Conservation (phyloP, 1,140 invertebrate genomes). For the Ceratosolen solmsi region DNA sequence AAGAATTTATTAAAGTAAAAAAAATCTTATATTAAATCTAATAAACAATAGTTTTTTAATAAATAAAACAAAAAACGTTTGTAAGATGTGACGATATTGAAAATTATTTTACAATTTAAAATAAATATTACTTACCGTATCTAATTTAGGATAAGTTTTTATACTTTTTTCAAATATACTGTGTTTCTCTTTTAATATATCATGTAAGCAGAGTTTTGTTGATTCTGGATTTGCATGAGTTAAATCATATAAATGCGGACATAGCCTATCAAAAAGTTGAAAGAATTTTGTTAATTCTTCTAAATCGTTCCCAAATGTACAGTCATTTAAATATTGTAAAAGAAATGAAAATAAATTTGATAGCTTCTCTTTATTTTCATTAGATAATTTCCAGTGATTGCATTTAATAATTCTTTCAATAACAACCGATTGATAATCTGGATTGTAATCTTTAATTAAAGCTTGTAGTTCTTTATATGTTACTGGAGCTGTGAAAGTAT, state of each 20-base stretch:
- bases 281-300: conserved; percentile 75
- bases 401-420: conserved; percentile 89
- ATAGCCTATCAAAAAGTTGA: conserved; percentile 77
- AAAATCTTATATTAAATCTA: too few relatives aligned
- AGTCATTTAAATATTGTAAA: conserved; percentile 83
- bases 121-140: conserved; percentile 73
- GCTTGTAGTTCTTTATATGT: conserved; percentile 80
- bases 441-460: conserved; percentile 77
- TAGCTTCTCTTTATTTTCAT: conserved; percentile 85
- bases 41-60: too few relatives aligned
- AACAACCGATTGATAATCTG: conserved; percentile 80
- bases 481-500: conserved; percentile 80
- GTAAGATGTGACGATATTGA: too few relatives aligned
- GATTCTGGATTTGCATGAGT: conserved; percentile 80
- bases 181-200: conserved; percentile 85
- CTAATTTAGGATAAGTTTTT: conserved; percentile 80
- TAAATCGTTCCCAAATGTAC: conserved; percentile 71
- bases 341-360: conserved; percentile 82
- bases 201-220: conserved; percentile 78
- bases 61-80: too few relatives aligned
- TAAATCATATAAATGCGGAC: conserved; percentile 82
- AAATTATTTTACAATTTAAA: too few relatives aligned
- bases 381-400: conserved; percentile 84
- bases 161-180: conserved; percentile 77
- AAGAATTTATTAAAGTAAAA: too few relatives aligned